phyloP scores from a whole-genome alignment of 1,140 invertebrate genomes.

The Hylaeus volcanicus region DNA sequence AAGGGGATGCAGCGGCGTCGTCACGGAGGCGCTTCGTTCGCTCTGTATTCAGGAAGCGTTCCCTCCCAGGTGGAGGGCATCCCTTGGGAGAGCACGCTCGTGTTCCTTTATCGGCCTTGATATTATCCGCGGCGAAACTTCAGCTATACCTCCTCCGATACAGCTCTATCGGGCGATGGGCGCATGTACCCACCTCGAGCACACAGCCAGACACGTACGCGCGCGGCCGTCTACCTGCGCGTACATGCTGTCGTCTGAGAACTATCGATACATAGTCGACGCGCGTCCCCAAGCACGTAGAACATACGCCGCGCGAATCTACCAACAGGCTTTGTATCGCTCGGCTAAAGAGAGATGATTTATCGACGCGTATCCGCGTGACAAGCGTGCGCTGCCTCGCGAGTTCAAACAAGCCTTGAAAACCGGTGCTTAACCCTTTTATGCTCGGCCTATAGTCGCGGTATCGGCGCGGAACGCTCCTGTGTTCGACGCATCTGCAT shows the following conservation, averaged over 20 bases:
- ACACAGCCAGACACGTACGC: neutral
- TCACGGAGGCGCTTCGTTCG: slow-evolving; percentile 7
- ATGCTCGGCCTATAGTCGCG: no score
- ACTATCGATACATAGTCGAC: slow-evolving; percentile 4
- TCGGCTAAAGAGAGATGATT: slow-evolving; percentile 5
- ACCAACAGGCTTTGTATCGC: neutral
- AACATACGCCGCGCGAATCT: slow-evolving; percentile 17
- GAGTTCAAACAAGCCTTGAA: neutral
- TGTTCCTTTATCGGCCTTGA: slow-evolving; percentile 56
- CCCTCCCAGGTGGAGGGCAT: slow-evolving; percentile 21
- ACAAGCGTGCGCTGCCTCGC: neutral
- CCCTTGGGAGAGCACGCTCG: slow-evolving; percentile 47
- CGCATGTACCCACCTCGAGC: neutral
- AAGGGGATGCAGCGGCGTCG: neutral
- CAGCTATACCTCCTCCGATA: slow-evolving; percentile 20
- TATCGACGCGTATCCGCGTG: neutral
- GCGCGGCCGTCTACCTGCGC: neutral
- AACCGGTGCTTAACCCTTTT: neutral
- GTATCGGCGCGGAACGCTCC: no score
- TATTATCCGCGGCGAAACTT: slow-evolving; percentile 58
- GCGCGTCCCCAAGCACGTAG: slow-evolving; percentile 20
- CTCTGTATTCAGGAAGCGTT: slow-evolving; percentile 57
- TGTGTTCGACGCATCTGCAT: no score
- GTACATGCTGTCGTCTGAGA: neutral
- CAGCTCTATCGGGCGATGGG: neutral